Percentiles rank a stretch among this genome's conserved stretches.
Evolutionary conservation across 2,888 invertebrate genomes (phyloP).

Genomic region (Zygothrica quintamaculata): DNA sequence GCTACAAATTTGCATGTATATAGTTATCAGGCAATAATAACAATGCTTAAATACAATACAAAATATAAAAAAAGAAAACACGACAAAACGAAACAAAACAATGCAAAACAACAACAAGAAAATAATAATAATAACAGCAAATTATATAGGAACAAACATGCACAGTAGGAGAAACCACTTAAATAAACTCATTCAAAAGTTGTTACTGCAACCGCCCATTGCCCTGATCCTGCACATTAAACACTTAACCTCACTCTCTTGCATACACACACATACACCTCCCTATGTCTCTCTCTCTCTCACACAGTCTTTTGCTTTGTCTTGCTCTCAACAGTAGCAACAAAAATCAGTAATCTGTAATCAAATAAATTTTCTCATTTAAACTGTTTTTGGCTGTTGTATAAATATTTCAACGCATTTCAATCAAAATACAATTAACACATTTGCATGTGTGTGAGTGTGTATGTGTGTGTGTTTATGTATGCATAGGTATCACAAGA

Average conservation of each 20-base stretch:
- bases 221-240: conserved; percentile 15
- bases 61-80: conserved; percentile 32
- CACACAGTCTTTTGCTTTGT: neutral
- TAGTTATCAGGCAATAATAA: conserved; percentile 11
- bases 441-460: conserved; percentile 41
- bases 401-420: conserved; percentile 70
- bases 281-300: neutral
- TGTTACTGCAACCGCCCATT: conserved; percentile 31
- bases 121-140: conserved; percentile 12
- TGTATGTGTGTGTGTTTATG: conserved; percentile 18
- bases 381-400: conserved; percentile 41
- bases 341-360: conserved; percentile 27
- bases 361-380: conserved; percentile 31
- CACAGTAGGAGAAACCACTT: conserved; percentile 16
- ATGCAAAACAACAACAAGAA: conserved; percentile 41
- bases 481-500: conserved; percentile 37
- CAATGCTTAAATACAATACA: conserved; percentile 15
- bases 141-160: neutral
- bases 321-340: neutral
- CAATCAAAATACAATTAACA: conserved; percentile 78
- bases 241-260: too few species aligned
- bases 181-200: conserved; percentile 39
- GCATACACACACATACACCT: too few species aligned
- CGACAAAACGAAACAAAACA: too few species aligned
- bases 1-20: conserved; percentile 37